Base-by-base conservation (phyloP, 2,888 invertebrate species). In the Catocala fraxini region DNA sequence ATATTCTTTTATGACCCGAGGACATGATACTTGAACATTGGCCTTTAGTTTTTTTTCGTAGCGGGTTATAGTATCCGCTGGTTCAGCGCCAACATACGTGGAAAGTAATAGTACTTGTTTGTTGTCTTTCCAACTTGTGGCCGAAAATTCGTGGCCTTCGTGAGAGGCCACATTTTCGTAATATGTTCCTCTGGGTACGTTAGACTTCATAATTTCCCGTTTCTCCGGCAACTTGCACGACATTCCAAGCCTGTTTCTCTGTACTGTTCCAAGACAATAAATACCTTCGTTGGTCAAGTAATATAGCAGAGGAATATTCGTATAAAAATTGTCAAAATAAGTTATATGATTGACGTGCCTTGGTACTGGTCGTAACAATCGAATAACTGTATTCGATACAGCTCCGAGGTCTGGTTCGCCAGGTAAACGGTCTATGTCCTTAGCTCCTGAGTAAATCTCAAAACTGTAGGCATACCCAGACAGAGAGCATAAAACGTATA, bases 1-100 rank as follows among this genome's bases (percentile, higher is more conserved):
- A 74, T 79, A 77, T 70, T 79, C 71, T 63, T 75, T 71, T 66
- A 81, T 59, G 35, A 79, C 74, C 59, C 60, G 64, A 68, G 78
- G 81, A 75, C 82, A 80, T 71, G 79, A 68, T 73, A 81, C 59
- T 73, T 74, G 72, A 68, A 81, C 58, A 71, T 77, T 81, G 34
- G 65, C 61, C 15, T 55, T 55, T 39, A 55, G 35, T 47, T 55
- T 55, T 73, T 81, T 80, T 60, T 82, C 81, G 73, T 79, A 84
- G 56, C 56, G 39, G 11, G 39, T 56, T 48, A 56, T 48, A 41
- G 48, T 48, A 15, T 48, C 56, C 5, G 71, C 75, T 67, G 82
- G 81, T 76, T 81, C 79, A 67, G 77, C 75, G 54, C 81, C 79
- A 71, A 84, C 81, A 81, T 79, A 81, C 54, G 79, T 80, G 63